These are phyloP conservation scores for Odocoileus virginianus DNA, from an alignment of 2,113 vertebrate species.

Conservation along the genomic window DNA sequence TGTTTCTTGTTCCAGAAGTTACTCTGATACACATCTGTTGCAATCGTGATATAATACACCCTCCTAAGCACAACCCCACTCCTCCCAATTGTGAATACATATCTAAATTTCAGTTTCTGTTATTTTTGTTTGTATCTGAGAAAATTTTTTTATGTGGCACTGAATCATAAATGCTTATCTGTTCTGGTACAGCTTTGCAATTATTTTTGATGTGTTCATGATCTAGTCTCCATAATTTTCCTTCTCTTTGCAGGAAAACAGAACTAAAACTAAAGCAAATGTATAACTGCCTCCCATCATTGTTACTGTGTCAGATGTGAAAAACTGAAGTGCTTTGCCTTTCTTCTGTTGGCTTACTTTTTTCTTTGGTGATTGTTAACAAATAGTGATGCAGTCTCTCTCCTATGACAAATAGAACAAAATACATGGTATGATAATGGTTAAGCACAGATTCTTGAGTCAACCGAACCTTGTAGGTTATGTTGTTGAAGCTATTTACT, in stretches of 20 bases:
- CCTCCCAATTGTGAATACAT: not conserved
- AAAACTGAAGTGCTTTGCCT: not conserved
- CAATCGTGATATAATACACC: not conserved
- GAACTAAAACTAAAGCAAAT: not conserved
- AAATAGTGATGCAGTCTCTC: not conserved
- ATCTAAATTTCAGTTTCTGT: conserved; percentile 19
- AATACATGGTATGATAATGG: not conserved
- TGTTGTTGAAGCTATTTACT: not conserved
- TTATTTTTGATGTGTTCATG: conserved; percentile 37
- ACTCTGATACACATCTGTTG: not conserved
- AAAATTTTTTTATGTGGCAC: conserved; percentile 30
- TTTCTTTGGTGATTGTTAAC: not conserved
- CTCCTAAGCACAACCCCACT: not conserved
- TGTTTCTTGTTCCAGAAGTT: conserved; percentile 14
- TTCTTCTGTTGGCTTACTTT: not conserved
- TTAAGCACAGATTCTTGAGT: conserved; percentile 23
- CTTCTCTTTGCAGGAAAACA: not conserved
- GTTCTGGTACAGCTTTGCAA: not conserved
- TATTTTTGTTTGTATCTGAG: conserved; percentile 38
- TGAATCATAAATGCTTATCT: conserved; percentile 33
- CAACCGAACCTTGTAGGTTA: not conserved
- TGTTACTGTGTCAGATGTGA: not conserved
- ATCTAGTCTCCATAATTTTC: conserved; percentile 38
- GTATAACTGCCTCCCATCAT: not conserved
- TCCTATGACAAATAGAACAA: not conserved